A percentile compares a stretch with the other conserved stretches of the same genome.
Conservation (phyloP, 2,797 vertebrate species). For the Schizothorax lantsangensis region DNA sequence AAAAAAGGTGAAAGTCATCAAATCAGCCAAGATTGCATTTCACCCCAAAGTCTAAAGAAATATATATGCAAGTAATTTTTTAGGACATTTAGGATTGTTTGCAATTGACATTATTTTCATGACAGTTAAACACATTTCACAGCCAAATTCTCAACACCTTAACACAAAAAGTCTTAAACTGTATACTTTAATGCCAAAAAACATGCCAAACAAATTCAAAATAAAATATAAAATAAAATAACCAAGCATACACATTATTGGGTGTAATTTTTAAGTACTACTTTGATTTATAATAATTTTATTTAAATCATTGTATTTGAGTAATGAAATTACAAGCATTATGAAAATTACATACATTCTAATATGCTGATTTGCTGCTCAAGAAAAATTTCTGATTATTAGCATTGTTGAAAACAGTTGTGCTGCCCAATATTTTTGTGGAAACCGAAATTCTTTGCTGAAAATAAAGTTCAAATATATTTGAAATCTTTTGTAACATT, state of each 20-base stretch:
- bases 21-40: background rate
- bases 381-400: background rate
- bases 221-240: background rate
- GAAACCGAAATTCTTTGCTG: background rate
- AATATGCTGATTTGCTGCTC: background rate
- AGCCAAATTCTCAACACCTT: background rate
- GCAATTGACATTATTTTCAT: background rate
- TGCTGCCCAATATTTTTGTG: background rate
- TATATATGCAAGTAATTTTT: background rate
- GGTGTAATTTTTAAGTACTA: background rate
- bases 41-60: background rate
- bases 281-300: background rate
- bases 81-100: background rate
- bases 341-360: background rate
- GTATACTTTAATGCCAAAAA: background rate
- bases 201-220: background rate
- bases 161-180: background rate
- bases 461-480: background rate
- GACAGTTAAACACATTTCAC: background rate
- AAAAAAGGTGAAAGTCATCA: background rate
- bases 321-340: background rate
- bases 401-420: background rate
- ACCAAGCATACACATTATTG: background rate
- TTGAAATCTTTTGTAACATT: background rate
- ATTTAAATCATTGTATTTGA: background rate